phyloP scores from a whole-genome alignment of 2,888 invertebrate genomes.

The Cetonia aurata region DNA sequence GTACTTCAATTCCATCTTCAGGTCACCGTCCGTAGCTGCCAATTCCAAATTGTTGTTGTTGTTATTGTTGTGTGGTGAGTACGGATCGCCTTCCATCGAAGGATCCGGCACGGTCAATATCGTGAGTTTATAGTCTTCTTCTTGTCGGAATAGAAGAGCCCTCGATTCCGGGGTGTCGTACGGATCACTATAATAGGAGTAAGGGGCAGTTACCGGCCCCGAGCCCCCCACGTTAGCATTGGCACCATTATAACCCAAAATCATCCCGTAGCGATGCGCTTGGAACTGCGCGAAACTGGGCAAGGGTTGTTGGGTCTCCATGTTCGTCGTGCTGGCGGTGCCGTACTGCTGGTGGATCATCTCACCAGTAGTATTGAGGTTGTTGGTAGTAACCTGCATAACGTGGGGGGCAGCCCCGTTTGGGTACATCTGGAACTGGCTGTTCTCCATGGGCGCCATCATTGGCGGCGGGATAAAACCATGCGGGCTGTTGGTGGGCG shows the following conservation, averaged over 20 bases:
- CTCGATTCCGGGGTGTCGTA: conserved; percentile 54
- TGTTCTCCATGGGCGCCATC: conserved; percentile 62
- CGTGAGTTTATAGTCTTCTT: conserved; percentile 65
- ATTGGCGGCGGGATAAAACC: conserved; percentile 66
- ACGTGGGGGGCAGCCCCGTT: conserved; percentile 89
- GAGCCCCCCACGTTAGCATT: conserved; percentile 84
- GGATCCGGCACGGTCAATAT: conserved; percentile 64
- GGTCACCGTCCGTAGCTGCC: conserved; percentile 51
- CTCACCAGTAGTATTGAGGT: conserved; percentile 88
- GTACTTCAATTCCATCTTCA: conserved; percentile 54
- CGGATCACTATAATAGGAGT: conserved; percentile 53
- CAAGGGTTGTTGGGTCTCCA: conserved; percentile 67
- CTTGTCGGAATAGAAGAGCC: conserved; percentile 52
- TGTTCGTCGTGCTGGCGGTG: conserved; percentile 52
- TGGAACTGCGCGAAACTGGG: conserved; percentile 78
- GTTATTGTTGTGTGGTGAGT: conserved; percentile 41
- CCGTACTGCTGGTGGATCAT: conserved; percentile 55
- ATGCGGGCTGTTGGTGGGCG: conserved; percentile 70
- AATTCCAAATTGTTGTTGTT: conserved; percentile 52
- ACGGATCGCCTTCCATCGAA: conserved; percentile 46
- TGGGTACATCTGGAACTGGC: conserved; percentile 77
- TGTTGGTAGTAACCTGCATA: conserved; percentile 77
- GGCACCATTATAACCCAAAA: conserved; percentile 65
- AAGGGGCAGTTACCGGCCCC: conserved; percentile 67
- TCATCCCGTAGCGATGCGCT: conserved; percentile 66